Conservation (phyloP, 1,140 invertebrate species). For the Caenorhabditis tropicalis region DNA sequence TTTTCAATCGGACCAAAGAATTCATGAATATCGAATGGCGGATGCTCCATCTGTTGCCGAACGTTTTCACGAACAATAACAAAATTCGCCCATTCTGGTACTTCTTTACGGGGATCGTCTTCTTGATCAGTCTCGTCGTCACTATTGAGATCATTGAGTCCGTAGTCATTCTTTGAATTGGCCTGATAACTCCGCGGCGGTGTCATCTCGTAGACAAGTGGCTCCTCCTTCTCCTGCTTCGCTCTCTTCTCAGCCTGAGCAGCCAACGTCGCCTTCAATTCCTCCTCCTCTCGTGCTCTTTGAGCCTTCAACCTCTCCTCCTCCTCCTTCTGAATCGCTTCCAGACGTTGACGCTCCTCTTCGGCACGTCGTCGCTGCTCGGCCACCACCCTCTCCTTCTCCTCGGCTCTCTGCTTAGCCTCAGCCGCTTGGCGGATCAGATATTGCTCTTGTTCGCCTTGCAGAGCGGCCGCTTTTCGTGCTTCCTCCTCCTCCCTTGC, state of each 20-base stretch:
- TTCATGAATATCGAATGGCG: not conserved
- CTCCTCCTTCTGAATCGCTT: not conserved
- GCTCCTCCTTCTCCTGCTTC: not conserved
- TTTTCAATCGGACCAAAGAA: not conserved
- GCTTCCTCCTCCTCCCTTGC: too few relatives aligned
- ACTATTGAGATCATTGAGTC: not conserved
- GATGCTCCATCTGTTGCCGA: not conserved
- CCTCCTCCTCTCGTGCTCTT: not conserved
- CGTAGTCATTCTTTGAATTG: constrained; percentile 2
- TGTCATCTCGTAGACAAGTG: not conserved
- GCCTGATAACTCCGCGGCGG: not conserved
- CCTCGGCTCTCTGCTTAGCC: not conserved
- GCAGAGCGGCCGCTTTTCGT: too few relatives aligned
- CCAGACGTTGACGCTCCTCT: not conserved
- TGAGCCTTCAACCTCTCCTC: not conserved
- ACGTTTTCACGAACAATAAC: not conserved
- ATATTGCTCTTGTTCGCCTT: not conserved
- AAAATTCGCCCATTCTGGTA: not conserved
- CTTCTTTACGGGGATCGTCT: not conserved
- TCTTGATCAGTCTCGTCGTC: constrained; percentile 8
- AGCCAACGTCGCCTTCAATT: not conserved
- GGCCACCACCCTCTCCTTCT: not conserved
- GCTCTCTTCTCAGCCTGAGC: not conserved
- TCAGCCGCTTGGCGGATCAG: not conserved
- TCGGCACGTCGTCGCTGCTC: not conserved